Percentiles rank a stretch among this genome's conserved stretches.
These are phyloP conservation scores for Spongia lamella DNA, from an alignment of 37 sponge, comb jelly and placozoan genomes.

Conservation along the genomic window DNA sequence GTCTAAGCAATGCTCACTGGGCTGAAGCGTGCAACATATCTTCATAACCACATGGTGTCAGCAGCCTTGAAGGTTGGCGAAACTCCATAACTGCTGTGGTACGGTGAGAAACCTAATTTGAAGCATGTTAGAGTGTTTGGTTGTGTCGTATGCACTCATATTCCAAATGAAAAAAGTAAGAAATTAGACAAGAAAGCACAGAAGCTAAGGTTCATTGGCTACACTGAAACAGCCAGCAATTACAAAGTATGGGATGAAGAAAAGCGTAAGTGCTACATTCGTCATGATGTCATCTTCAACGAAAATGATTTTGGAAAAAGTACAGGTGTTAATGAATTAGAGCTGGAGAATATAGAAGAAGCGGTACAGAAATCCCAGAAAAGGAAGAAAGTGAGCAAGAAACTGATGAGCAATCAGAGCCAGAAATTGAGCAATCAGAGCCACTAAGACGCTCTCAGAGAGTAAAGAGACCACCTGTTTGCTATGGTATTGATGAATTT, in stretches of 20 bases:
- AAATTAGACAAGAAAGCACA: conserved; percentile 7
- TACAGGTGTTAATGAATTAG: neutral
- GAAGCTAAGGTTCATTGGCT: neutral
- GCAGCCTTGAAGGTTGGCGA: neutral
- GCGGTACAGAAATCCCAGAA: too few relatives aligned
- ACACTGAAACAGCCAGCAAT: conserved; percentile 2
- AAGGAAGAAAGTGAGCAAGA: too few relatives aligned
- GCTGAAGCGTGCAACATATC: neutral
- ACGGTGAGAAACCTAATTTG: conserved; percentile 1
- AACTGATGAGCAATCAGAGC: too few relatives aligned
- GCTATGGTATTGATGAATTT: conserved; percentile 17
- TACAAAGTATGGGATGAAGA: conserved; percentile 11
- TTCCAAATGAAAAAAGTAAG: neutral
- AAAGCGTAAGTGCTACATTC: neutral
- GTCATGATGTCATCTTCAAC: conserved; percentile 21
- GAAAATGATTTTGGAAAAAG: conserved; percentile 24
- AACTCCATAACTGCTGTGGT: too few relatives aligned
- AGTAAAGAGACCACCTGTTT: neutral
- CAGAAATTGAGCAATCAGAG: too few relatives aligned
- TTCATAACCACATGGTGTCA: neutral
- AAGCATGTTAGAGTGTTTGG: neutral
- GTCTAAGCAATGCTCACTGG: neutral
- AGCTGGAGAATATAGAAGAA: too few relatives aligned
- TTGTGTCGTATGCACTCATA: neutral
- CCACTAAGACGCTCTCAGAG: neutral